Percentiles rank a stretch among this genome's conserved stretches.
Conservation (phyloP, 1,140 invertebrate genomes). For the Onthophagus taurus region DNA sequence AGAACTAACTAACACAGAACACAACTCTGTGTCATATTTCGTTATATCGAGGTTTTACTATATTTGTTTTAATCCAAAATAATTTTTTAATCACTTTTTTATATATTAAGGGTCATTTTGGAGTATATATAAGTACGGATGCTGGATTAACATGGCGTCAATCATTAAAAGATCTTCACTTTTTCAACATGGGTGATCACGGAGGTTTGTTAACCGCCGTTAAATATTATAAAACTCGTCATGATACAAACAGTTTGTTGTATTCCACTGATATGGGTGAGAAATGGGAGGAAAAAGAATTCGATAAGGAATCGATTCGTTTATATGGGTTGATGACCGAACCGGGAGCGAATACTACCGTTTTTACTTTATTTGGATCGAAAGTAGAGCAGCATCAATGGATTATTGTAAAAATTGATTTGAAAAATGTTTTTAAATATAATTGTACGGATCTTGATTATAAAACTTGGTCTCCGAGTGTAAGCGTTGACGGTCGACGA, state of each 20-base stretch:
- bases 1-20: no score
- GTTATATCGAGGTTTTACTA: no score
- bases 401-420: slow-evolving; percentile 78
- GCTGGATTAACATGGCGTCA: slow-evolving; percentile 76
- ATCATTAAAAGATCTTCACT: slow-evolving; percentile 69
- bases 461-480: slow-evolving; percentile 75
- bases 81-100: not conserved
- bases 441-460: slow-evolving; percentile 57
- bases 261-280: slow-evolving; percentile 83
- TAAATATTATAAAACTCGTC: slow-evolving; percentile 62
- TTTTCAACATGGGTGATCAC: slow-evolving; percentile 85
- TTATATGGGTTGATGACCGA: slow-evolving; percentile 86
- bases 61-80: no score
- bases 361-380: slow-evolving; percentile 87
- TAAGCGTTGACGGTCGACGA: slow-evolving; percentile 37
- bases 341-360: slow-evolving; percentile 82
- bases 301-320: slow-evolving; percentile 59
- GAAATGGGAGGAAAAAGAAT: slow-evolving; percentile 61
- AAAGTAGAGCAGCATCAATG: slow-evolving; percentile 66
- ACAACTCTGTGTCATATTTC: no score
- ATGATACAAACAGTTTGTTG: slow-evolving; percentile 63
- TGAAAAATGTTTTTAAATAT: slow-evolving; percentile 59
- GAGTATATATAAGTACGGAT: slow-evolving; percentile 73
- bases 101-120: slow-evolving; percentile 51
- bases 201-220: slow-evolving; percentile 81